Evolutionary conservation across 2,888 invertebrate genomes (phyloP), one percentile per base, ranked within the genome.

Genomic region (Arctia plantaginis): DNA sequence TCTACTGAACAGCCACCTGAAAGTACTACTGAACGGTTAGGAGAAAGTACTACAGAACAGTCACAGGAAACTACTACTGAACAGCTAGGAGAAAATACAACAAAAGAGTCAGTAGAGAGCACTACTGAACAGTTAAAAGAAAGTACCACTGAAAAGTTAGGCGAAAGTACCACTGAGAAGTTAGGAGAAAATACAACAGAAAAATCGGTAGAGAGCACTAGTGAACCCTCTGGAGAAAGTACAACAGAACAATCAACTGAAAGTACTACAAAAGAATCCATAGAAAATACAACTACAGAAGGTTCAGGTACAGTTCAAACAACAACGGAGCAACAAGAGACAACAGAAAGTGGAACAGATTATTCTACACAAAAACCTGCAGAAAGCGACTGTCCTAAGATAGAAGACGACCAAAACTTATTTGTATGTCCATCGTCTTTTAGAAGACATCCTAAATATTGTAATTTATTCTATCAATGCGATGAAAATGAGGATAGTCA

Each of bases 381-480:
- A 62, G 86, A 86, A 35, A 74, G 93, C 72, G 88, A 96, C 89
- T 95, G 96, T 90, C 93, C 96, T 13, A 92, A 97, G 83, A 93
- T 97, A 18, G 97, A 97, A 71, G 96, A 97, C 33, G 97, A 97
- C 78, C 98, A 98, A 92, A 95, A 97, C 79, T 92, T 97, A 23
- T 96, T 97, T 74, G 96, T 98, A 3, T 98, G 98, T 88, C 98
- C 98, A 15, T 98, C 98, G 12, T 98, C 98, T 59, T 98, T 98
- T 92, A 96, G 96, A 87, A 96, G 98, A 80, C 98, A 98, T 96
- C 98, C 98, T 0, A 98, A 97, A 89, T 97, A 97, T 87, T 98
- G 98, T 86, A 97, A 98, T 87, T 92, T 98, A 84, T 98, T 98
- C 93, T 98, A 98, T 89, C 98, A 98, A 90, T 98, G 98, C 86